A percentile compares a stretch with the other conserved stretches of the same genome.
Evolutionary conservation across 2,888 invertebrate genomes (phyloP).

Genomic region (Cataglyphis livida): DNA sequence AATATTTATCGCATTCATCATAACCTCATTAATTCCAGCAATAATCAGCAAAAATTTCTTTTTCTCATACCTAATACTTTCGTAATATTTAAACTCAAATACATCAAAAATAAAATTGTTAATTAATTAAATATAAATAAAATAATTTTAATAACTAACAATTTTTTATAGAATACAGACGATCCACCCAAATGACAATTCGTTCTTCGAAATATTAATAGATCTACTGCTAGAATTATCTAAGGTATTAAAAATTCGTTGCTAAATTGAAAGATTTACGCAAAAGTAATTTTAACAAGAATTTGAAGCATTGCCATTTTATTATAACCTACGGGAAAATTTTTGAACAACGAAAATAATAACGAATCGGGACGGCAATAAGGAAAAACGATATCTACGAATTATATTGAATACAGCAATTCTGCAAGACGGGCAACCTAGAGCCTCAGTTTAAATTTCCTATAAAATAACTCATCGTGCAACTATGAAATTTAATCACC

Average conservation of each 20-base stretch:
- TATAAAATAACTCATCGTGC: conserved; percentile 71
- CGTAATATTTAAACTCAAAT: background rate
- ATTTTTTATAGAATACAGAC: background rate
- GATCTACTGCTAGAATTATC: background rate
- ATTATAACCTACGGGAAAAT: conserved; percentile 59
- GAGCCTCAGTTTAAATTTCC: conserved; percentile 73
- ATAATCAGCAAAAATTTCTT: conserved; percentile 7
- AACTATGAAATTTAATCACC: conserved; percentile 75
- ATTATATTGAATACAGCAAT: conserved; percentile 47
- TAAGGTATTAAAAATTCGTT: background rate
- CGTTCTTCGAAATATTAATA: conserved; percentile 22
- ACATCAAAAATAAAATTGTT: conserved; percentile 8
- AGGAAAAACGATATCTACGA: conserved; percentile 70
- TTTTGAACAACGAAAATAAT: conserved; percentile 61
- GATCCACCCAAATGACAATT: background rate
- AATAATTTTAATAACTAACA: conserved; percentile 13
- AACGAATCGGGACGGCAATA: conserved; percentile 64
- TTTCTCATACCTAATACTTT: background rate
- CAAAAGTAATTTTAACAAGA: conserved; percentile 68
- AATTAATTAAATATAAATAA: conserved; percentile 28
- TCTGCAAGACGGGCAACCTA: conserved; percentile 40
- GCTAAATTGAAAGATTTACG: conserved; percentile 43
- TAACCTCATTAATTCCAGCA: conserved; percentile 29
- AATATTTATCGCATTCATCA: conserved; percentile 38
- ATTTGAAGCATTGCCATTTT: conserved; percentile 61